These are phyloP conservation scores for Drosophila cardini DNA, from an alignment of 1,140 invertebrate species.

Conservation along the genomic window DNA sequence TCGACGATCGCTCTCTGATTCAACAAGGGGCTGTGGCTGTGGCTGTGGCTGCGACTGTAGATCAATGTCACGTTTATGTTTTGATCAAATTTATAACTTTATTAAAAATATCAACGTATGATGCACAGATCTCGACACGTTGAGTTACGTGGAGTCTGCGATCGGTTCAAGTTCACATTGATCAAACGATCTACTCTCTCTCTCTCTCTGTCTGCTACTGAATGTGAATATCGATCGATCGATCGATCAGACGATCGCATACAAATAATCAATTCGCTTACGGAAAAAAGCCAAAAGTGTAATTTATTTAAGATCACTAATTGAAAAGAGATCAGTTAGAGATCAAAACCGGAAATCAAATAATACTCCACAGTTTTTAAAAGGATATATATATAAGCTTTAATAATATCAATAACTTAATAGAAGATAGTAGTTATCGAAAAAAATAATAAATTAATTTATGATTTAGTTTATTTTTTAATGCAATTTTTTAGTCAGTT, in stretches of 20 bases:
- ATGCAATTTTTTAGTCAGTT: no score
- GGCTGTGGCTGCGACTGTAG: constrained; percentile 35
- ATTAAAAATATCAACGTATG: constrained; percentile 59
- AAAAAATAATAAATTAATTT: no score
- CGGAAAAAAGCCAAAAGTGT: neutral
- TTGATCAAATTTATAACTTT: constrained; percentile 78
- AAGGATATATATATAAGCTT: no score
- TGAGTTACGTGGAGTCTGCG: constrained; percentile 15
- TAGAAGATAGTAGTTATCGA: no score
- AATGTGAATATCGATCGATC: constrained; percentile 1
- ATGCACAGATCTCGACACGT: neutral
- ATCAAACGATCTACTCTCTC: constrained; percentile 7
- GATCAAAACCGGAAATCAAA: no score
- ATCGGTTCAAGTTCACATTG: constrained; percentile 26
- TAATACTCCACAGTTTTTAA: no score
- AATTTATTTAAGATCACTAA: neutral
- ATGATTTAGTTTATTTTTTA: no score
- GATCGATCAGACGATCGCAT: constrained; percentile 1
- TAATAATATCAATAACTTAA: no score
- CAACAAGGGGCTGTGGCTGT: constrained; percentile 32
- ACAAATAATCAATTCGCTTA: neutral
- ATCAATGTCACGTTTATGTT: constrained; percentile 79
- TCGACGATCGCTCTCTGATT: constrained; percentile 42
- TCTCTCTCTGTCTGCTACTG: no score
- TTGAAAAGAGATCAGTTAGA: no score